A percentile compares a stretch with the other conserved stretches of the same genome.
These are phyloP conservation scores for Progne subis DNA, from an alignment of 2,113 vertebrate genomes.

Conservation along the genomic window DNA sequence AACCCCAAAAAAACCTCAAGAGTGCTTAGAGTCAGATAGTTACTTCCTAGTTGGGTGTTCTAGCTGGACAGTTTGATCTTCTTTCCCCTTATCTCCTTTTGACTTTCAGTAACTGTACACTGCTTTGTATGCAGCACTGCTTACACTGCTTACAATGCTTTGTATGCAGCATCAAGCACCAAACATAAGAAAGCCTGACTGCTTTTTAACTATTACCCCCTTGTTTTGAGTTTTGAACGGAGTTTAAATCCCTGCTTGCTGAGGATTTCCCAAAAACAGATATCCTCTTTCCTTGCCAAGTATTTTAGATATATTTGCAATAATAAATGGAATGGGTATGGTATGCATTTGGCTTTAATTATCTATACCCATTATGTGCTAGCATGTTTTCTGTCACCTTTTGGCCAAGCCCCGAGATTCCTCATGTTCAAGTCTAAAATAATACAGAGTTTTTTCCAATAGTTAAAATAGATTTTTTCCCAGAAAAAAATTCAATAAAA, in stretches of 20 bases:
- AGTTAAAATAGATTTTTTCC: neutral
- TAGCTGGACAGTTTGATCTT: neutral
- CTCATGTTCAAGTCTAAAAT: neutral
- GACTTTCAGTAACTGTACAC: neutral
- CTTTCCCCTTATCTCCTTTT: neutral
- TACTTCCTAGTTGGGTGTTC: neutral
- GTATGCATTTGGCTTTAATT: neutral
- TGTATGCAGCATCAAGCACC: neutral
- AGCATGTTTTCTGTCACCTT: neutral
- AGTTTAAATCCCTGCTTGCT: neutral
- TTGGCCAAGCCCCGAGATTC: fast-evolving
- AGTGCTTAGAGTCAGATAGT: neutral
- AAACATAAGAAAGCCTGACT: neutral
- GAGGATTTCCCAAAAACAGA: neutral
- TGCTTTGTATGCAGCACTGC: neutral
- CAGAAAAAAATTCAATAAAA: neutral
- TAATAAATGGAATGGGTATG: neutral
- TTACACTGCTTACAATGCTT: neutral
- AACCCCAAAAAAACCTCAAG: neutral
- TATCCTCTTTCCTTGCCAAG: neutral
- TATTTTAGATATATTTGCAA: neutral
- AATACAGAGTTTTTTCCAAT: neutral
- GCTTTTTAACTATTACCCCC: neutral
- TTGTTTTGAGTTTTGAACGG: neutral
- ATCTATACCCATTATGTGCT: fast-evolving